These are phyloP conservation scores for Dicranocentrus wangi DNA, from an alignment of 2,888 invertebrate species.

Conservation along the genomic window DNA sequence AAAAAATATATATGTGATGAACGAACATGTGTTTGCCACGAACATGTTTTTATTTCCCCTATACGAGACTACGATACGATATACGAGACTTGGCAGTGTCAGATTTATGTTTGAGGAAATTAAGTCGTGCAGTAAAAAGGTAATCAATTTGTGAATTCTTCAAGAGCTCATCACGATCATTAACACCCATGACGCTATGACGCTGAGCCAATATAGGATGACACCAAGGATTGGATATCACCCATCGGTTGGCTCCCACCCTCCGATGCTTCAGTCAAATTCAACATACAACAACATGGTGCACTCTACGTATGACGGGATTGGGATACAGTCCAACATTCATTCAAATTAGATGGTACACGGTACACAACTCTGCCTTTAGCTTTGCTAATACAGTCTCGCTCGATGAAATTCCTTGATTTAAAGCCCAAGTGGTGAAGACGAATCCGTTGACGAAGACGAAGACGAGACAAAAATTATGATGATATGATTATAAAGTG, in stretches of 20 bases:
- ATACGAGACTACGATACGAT: background rate
- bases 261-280: too few relatives aligned
- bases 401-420: too few relatives aligned
- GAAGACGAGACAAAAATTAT: too few relatives aligned
- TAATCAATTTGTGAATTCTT: slow-evolving; percentile 57
- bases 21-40: slow-evolving; percentile 39
- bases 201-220: slow-evolving; percentile 19
- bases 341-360: too few relatives aligned
- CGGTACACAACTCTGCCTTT: too few relatives aligned
- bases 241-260: too few relatives aligned
- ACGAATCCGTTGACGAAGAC: too few relatives aligned
- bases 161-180: slow-evolving; percentile 44
- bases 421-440: too few relatives aligned
- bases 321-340: slow-evolving; percentile 7
- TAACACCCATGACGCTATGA: slow-evolving; percentile 38
- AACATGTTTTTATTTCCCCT: slow-evolving; percentile 37
- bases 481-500: too few relatives aligned
- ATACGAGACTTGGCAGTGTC: slow-evolving; percentile 26
- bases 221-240: slow-evolving; percentile 21
- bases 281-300: too few relatives aligned
- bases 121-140: slow-evolving; percentile 61
- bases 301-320: too few relatives aligned
- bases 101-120: slow-evolving; percentile 58
- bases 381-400: too few relatives aligned
- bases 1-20: background rate